Conservation (phyloP, 2,797 vertebrate species). For the Onychomys leucogaster region DNA sequence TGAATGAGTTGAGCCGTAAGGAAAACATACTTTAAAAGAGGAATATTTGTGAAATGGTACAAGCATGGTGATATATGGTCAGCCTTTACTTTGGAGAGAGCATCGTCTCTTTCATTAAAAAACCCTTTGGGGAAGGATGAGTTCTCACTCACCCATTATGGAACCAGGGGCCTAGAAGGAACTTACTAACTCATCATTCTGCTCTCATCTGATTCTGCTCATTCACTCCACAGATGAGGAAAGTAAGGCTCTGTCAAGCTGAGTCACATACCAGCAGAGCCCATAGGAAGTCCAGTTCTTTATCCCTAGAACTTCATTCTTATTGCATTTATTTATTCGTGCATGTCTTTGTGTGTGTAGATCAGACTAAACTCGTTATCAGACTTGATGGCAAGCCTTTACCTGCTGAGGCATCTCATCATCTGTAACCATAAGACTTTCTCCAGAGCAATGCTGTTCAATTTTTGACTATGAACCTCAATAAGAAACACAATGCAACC, state of each 20-base stretch:
- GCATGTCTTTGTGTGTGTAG: neutral
- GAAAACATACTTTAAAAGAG: neutral
- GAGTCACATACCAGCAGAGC: neutral
- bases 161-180: neutral
- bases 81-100: neutral
- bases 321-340: neutral
- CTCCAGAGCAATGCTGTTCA: neutral
- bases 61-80: too few species aligned
- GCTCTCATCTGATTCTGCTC: neutral
- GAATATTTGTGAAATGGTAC: neutral
- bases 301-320: neutral
- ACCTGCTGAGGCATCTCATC: neutral
- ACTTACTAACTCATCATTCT: neutral
- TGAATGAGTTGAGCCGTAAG: neutral
- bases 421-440: neutral
- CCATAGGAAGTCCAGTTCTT: neutral
- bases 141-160: neutral
- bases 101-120: neutral
- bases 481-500: neutral
- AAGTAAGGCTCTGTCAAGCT: slow-evolving; percentile 5
- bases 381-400: neutral
- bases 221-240: neutral
- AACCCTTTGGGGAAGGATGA: neutral
- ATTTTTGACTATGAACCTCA: neutral
- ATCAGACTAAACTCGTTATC: neutral